Evolutionary conservation across 2,797 vertebrate species (phyloP).

Genomic region (Lagodon rhomboides): DNA sequence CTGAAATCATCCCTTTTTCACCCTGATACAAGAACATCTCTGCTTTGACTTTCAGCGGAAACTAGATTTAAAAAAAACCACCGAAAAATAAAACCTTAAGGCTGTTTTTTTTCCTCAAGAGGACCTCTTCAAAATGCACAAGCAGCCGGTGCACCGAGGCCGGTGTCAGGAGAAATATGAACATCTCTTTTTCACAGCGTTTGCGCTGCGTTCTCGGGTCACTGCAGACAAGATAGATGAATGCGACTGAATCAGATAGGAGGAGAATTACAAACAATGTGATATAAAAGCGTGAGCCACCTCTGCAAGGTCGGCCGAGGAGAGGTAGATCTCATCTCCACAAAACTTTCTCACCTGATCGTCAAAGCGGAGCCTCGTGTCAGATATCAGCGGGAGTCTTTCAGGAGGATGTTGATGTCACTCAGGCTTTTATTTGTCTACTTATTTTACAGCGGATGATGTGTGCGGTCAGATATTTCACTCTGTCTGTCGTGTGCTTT

Average conservation of each 20-base stretch:
- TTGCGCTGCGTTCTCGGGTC: neutral
- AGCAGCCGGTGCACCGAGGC: neutral
- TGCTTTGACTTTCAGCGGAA: neutral
- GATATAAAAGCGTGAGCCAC: conserved; percentile 19
- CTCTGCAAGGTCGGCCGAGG: conserved; percentile 6
- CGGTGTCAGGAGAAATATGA: neutral
- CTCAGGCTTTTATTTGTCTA: neutral
- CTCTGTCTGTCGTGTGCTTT: neutral
- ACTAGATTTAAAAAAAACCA: neutral
- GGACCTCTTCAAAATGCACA: neutral
- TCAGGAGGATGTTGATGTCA: neutral
- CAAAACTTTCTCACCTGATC: conserved; percentile 1
- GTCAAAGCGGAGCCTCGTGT: conserved; percentile 27
- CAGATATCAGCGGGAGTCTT: neutral
- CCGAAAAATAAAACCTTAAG: neutral
- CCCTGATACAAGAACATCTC: neutral
- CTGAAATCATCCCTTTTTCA: neutral
- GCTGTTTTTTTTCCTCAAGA: neutral
- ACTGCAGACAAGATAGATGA: conserved; percentile 8
- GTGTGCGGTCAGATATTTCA: neutral
- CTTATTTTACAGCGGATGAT: neutral
- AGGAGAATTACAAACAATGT: conserved; percentile 15
- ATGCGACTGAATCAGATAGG: neutral
- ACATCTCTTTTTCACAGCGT: neutral
- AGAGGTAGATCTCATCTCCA: neutral